Conservation (phyloP, 2,888 invertebrate genomes). For the Parasteatoda lunata region DNA sequence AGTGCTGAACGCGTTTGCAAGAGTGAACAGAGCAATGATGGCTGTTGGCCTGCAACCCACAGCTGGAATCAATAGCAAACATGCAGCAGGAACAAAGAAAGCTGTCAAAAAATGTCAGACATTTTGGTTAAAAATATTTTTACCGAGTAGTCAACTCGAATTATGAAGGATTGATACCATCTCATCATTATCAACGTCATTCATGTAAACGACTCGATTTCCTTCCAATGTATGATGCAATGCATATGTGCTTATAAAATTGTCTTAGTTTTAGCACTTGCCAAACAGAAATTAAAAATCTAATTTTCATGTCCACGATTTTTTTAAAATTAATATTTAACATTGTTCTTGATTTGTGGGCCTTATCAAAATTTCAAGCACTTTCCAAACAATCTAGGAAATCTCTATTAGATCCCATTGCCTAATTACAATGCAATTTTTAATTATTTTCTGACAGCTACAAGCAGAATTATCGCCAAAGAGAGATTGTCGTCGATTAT, state of each 20-base stretch:
- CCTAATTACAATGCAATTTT: too few relatives aligned
- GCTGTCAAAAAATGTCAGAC: conserved; percentile 75
- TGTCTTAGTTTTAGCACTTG: not conserved
- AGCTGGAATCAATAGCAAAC: conserved; percentile 84
- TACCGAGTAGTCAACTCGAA: not conserved
- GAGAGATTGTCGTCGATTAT: too few relatives aligned
- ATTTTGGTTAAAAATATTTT: not conserved
- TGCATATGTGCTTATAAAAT: not conserved
- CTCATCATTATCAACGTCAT: not conserved
- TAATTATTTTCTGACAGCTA: too few relatives aligned
- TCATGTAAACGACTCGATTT: not conserved
- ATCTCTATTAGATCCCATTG: too few relatives aligned
- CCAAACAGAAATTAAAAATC: too few relatives aligned
- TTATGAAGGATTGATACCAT: not conserved
- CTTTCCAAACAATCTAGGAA: too few relatives aligned
- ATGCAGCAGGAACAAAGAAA: conserved; percentile 82
- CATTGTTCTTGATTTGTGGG: too few relatives aligned
- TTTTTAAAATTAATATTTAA: too few relatives aligned
- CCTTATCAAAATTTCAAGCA: too few relatives aligned
- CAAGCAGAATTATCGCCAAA: too few relatives aligned
- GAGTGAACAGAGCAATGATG: conserved; percentile 83
- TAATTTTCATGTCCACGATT: too few relatives aligned
- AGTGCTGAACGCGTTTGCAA: conserved; percentile 85
- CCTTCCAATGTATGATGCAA: not conserved
- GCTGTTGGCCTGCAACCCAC: conserved; percentile 83